These are phyloP conservation scores for Actias luna DNA, from an alignment of 2,888 invertebrate species.

Conservation along the genomic window DNA sequence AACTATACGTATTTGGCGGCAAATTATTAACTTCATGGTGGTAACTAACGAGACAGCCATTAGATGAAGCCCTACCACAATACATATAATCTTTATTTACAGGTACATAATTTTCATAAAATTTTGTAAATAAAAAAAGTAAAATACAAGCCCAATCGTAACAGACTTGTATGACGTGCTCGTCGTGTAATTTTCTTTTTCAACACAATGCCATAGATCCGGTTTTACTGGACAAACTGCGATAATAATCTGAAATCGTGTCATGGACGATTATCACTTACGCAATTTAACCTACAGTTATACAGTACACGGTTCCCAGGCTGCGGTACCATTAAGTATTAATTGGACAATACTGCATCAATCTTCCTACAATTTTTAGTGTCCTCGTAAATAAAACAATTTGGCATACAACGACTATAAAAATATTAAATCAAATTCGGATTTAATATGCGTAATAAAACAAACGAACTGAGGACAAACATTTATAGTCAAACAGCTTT, in stretches of 20 bases:
- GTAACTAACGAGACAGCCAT: no score
- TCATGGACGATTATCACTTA: constrained; percentile 69
- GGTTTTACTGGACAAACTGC: constrained; percentile 10
- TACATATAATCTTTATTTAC: no score
- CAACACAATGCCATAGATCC: constrained; percentile 13
- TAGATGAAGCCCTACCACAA: no score
- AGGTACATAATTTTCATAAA: no score
- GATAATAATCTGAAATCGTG: constrained; percentile 50
- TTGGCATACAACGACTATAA: constrained; percentile 11
- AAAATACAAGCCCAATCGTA: neutral
- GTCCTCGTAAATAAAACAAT: constrained; percentile 20
- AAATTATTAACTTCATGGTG: no score
- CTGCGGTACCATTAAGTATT: constrained; percentile 57
- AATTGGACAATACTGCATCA: constrained; percentile 47
- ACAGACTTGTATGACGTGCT: constrained; percentile 2
- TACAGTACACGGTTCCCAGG: constrained; percentile 62
- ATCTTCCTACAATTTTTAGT: constrained; percentile 28
- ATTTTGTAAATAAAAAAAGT: neutral
- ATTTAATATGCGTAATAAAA: neutral
- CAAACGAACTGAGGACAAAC: neutral
- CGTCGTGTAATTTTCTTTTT: constrained; percentile 8
- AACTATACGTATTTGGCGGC: no score
- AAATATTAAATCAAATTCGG: constrained; percentile 9
- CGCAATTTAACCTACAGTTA: constrained; percentile 53
- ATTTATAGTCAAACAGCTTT: neutral